A percentile compares a stretch with the other conserved stretches of the same genome.
Evolutionary conservation across 1,140 invertebrate genomes (phyloP).

Genomic region (Cepaea nemoralis): DNA sequence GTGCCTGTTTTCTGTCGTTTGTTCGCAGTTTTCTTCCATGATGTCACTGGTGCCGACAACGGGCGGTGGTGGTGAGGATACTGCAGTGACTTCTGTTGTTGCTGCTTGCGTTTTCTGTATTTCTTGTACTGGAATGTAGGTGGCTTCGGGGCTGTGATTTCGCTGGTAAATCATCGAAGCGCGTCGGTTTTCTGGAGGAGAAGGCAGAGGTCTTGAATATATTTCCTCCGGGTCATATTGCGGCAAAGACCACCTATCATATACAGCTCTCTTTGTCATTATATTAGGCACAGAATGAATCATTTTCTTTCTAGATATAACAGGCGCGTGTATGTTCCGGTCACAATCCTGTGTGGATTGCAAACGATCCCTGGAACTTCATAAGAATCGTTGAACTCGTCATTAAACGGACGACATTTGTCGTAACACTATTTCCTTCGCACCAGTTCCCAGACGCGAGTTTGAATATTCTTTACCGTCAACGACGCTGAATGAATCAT

Average conservation of each 20-base stretch:
- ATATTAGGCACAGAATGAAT: neutral
- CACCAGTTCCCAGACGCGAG: neutral
- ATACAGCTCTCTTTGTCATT: neutral
- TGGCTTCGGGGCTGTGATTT: neutral
- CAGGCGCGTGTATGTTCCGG: neutral
- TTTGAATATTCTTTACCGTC: neutral
- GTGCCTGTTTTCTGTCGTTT: no score
- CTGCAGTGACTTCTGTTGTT: neutral
- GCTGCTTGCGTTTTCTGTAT: neutral
- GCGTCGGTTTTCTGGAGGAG: neutral
- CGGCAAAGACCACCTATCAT: neutral
- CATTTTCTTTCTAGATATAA: neutral
- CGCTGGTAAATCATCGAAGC: no score
- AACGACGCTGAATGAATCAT: neutral
- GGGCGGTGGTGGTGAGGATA: neutral
- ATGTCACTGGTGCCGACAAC: neutral
- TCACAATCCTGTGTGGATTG: neutral
- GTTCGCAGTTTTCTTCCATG: no score
- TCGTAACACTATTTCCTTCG: neutral
- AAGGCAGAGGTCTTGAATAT: neutral
- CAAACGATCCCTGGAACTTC: neutral
- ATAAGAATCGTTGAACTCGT: neutral
- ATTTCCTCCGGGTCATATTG: neutral
- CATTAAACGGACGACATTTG: neutral
- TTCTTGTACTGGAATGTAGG: conserved; percentile 17